A percentile compares a stretch with the other conserved stretches of the same genome.
phyloP scores from a whole-genome alignment of 2,888 invertebrate species.

The Drosophila limbata region DNA sequence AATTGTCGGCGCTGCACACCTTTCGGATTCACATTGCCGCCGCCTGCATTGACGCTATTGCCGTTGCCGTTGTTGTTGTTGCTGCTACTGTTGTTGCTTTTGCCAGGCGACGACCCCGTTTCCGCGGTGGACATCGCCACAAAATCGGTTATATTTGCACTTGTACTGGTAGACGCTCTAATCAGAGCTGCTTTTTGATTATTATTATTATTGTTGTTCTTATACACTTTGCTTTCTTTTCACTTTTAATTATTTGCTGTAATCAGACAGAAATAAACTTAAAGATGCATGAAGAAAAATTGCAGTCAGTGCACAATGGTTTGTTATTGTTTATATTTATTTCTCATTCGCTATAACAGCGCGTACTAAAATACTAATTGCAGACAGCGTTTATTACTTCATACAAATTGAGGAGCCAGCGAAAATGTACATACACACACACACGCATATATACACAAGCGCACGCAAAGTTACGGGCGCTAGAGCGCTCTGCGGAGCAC shows the following conservation, averaged over 20 bases:
- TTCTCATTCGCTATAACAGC: conserved; percentile 16
- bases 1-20: conserved; percentile 84
- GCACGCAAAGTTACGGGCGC: conserved; percentile 53
- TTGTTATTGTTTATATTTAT: conserved; percentile 45
- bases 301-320: conserved; percentile 33
- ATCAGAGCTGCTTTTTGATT: conserved; percentile 39
- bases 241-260: conserved; percentile 59
- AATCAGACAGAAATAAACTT: conserved; percentile 54
- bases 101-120: conserved; percentile 85
- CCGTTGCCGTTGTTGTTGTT: conserved; percentile 39
- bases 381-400: conserved; percentile 71
- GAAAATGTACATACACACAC: conserved; percentile 47
- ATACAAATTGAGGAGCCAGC: conserved; percentile 68
- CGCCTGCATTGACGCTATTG: conserved; percentile 45
- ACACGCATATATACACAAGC: conserved; percentile 41
- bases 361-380: conserved; percentile 67
- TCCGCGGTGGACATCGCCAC: conserved; percentile 84
- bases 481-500: conserved; percentile 31
- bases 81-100: conserved; percentile 72
- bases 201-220: conserved; percentile 19
- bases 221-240: conserved; percentile 39
- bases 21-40: conserved; percentile 73
- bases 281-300: conserved; percentile 31
- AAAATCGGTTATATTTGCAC: conserved; percentile 51
- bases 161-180: conserved; percentile 44